Base-by-base conservation (phyloP, 1,140 invertebrate genomes). In the Papilio polyxenes region DNA sequence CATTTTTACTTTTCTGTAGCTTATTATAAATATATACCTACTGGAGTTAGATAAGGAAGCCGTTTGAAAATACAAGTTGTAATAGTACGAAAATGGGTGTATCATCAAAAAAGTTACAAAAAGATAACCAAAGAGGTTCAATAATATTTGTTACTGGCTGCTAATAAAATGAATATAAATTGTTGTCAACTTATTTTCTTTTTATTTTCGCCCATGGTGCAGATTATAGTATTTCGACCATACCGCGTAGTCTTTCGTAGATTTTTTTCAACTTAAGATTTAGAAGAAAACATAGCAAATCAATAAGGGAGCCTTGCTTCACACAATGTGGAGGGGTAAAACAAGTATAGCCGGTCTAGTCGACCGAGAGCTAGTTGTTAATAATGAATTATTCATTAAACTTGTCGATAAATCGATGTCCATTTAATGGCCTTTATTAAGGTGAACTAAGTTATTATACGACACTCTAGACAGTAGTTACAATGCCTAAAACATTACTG, bases 371-470 rank as follows among this genome's bases (percentile, higher is more conserved):
- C 23, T 65, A 65, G 62, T 65, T 65, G 62, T 65, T 65, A 65
- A 65, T 31, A 65, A 65, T 65, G 62, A 65, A 65, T 65, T 65
- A 65, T 65, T 65, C 62, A 65, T 65, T 65, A 31, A 62, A 62
- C 59, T 20, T 53, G 10, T 65, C 23, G 62, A 15, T 65, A 53
- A 9, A 31, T 31, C 9, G 23, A 37, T 31, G 62, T 15, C 20
- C 62, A 9, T 65, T 65, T 65, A 65, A 23, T 65, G 62, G 62
- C 20, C 62, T 65, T 65, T 65, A 37, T 65, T 65, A 9, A 65
- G 8, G 62, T 31, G 20, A 65, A 65, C 20, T 4, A 65, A 23
- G n/a, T 20, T 59, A 59, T 65, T 65, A 65, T 65, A 65, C 17
- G 7, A n/a, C 56, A 20, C 56, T 56, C 49, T 51, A 51, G 13